Evolutionary conservation across 2,888 invertebrate species (phyloP), one percentile per base, ranked within the genome.

Genomic region (Drosophila nr. perissopoda): DNA sequence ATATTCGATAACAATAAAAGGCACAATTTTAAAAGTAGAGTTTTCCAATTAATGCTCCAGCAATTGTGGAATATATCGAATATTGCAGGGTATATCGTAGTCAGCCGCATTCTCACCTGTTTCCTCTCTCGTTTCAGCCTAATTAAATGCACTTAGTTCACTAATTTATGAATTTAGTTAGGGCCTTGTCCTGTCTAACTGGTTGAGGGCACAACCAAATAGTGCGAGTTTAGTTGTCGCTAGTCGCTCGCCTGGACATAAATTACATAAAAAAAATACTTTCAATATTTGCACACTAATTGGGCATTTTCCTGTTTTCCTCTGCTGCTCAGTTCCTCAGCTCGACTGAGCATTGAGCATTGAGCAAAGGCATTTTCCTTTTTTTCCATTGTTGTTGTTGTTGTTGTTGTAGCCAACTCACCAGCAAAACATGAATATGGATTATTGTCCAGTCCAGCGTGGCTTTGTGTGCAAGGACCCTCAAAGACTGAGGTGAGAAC

Each of bases 201-300:
- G 33, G 25, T 33, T 31, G 5, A 7, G 16, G 61, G 7, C 2
- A 49, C 31, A 13, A 1, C 18, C 13, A 64, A 54, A 56, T 49
- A 51, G 56, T 68, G 25, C 16, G 33, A 34, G 25, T 67, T 56
- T 11, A 49, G 68, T 57, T 33, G 52, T 49, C 33, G 51, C 52
- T 36, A n/a, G 1, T 57, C 45, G 70, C 40, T 33, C 33, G 61
- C 56, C 25, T 54, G 59, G 34, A 52, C 68, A 65, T 65, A 74
- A 80, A 80, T 73, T 77, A 76, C 65, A 78, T 16, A 76, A 4
- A 45, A 25, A 45, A 73, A 78, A 71, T 73, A 78, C 84, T 87
- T 74, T 87, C 83, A 89, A 87, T 86, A 84, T 89, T 89, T 89
- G 83, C 87, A 76, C 89, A 82, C 86, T 86, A 86, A 86, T 86